phyloP scores from a whole-genome alignment of 2,888 invertebrate genomes.

The Tricholauxania praeusta region DNA sequence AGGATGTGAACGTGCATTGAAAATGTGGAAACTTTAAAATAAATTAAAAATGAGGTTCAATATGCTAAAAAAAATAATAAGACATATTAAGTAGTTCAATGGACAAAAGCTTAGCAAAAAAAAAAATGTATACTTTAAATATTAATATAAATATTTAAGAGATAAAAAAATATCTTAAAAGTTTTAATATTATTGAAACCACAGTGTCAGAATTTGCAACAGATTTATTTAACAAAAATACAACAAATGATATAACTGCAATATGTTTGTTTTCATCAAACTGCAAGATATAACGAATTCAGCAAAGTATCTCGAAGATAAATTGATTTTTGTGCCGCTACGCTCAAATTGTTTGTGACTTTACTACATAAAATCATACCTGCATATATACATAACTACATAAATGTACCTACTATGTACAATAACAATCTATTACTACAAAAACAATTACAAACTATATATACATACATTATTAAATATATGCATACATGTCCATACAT shows the following conservation, averaged over 20 bases:
- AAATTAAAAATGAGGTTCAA: no score
- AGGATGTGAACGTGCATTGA: no score
- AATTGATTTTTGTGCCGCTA: constrained; percentile 7
- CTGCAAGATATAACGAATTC: background rate
- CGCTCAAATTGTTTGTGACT: constrained; percentile 15
- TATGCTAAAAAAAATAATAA: no score
- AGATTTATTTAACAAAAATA: constrained; percentile 22
- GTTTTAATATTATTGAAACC: constrained; percentile 1
- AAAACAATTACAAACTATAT: background rate
- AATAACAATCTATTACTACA: background rate
- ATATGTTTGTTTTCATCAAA: background rate
- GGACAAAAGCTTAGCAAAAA: no score
- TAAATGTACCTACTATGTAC: background rate
- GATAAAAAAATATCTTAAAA: background rate
- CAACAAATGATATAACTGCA: background rate
- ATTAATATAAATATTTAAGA: no score
- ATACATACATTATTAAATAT: background rate
- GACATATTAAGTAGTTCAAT: no score
- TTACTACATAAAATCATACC: constrained; percentile 15
- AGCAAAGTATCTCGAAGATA: constrained; percentile 13
- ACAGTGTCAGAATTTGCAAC: background rate
- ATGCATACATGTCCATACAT: constrained; percentile 10
- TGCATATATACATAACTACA: constrained; percentile 31
- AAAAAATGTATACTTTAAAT: no score
- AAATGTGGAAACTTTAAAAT: no score